Conservation (phyloP, 2,113 vertebrate genomes). For the Alethe diademata region DNA sequence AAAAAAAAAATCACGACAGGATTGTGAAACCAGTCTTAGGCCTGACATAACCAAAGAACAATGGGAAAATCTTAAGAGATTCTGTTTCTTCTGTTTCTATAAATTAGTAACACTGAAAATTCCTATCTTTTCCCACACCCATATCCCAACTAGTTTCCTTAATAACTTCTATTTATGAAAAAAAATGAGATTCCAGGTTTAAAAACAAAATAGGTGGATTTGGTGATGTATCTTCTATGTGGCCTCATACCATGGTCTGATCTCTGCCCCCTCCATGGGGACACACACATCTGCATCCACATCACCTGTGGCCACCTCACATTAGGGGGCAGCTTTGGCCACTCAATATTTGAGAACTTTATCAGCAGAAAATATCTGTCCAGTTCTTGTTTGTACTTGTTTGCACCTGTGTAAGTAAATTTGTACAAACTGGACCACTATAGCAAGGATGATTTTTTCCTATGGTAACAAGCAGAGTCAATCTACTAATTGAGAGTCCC, state of each 20-base stretch:
- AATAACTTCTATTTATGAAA: not conserved
- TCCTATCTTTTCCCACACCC: not conserved
- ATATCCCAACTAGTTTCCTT: not conserved
- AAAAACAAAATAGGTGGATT: not conserved
- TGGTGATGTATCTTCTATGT: not conserved
- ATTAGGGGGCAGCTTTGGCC: not conserved
- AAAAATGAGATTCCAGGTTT: not conserved
- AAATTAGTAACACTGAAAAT: not conserved
- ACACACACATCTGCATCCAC: not conserved
- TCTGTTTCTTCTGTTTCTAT: not conserved
- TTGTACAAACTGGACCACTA: not conserved
- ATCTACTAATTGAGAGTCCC: not conserved
- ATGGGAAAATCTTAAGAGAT: not conserved
- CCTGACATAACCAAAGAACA: not conserved
- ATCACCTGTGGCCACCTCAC: not conserved
- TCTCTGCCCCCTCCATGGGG: not conserved
- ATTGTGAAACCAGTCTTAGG: not conserved
- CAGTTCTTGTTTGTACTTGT: not conserved
- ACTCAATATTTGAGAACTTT: not conserved
- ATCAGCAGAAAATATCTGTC: not conserved
- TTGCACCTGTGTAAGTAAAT: not conserved
- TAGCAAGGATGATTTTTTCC: not conserved
- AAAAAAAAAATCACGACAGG: not conserved
- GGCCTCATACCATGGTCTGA: not conserved
- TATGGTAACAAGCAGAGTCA: not conserved